Conservation (phyloP, 1,140 invertebrate species). For the Drosophila nigromelanica region DNA sequence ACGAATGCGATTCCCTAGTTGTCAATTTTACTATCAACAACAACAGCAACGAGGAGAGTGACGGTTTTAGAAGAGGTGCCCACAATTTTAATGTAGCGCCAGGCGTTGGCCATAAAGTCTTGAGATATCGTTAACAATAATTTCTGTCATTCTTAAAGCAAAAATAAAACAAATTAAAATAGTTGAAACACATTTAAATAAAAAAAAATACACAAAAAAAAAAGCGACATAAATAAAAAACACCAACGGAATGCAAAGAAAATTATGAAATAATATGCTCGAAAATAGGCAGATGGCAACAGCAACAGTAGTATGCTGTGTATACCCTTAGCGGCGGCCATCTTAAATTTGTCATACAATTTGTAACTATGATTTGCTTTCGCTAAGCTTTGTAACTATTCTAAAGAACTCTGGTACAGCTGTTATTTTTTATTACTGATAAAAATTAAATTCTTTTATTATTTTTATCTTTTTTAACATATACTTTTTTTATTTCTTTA, state of each 20-base stretch:
- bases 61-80: not conserved
- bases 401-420: too few species aligned
- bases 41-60: constrained; percentile 6
- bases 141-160: constrained; percentile 74
- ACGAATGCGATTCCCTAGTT: constrained; percentile 24
- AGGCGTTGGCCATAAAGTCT: constrained; percentile 52
- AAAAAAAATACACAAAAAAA: constrained; percentile 12
- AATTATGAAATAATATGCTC: constrained; percentile 72
- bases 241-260: constrained; percentile 15
- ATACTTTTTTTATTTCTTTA: too few species aligned
- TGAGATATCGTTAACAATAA: constrained; percentile 76
- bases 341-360: not conserved
- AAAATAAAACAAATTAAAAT: constrained; percentile 80
- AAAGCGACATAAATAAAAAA: constrained; percentile 10
- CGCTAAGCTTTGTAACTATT: too few species aligned
- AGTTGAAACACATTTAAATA: constrained; percentile 56
- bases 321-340: constrained; percentile 11
- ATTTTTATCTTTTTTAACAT: too few species aligned
- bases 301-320: constrained; percentile 19
- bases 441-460: too few species aligned
- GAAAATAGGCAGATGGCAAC: constrained; percentile 67
- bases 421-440: too few species aligned
- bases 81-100: constrained; percentile 42
- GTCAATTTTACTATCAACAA: constrained; percentile 65
- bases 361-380: too few species aligned